phyloP scores from a whole-genome alignment of 2,888 invertebrate genomes.

The Netelia virgata region DNA sequence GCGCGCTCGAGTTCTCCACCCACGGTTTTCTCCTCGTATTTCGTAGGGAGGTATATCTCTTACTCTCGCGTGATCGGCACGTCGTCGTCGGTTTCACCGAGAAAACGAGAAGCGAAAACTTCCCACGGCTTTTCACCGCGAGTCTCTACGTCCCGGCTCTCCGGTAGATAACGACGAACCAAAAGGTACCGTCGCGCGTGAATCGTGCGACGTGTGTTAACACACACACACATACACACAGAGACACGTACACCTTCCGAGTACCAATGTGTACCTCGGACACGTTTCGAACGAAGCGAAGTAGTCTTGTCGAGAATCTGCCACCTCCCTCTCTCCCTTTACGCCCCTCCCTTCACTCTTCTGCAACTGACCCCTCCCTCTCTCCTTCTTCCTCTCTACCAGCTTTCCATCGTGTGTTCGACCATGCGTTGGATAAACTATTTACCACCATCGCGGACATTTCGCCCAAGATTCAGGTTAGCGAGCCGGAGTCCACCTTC shows the following conservation, averaged over 20 bases:
- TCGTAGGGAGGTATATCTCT: background rate
- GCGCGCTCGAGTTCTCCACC: slow-evolving; percentile 54
- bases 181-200: slow-evolving; percentile 50
- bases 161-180: slow-evolving; percentile 54
- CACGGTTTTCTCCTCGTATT: slow-evolving; percentile 34
- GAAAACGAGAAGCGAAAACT: slow-evolving; percentile 56
- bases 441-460: slow-evolving; percentile 61
- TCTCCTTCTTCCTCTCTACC: background rate
- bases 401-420: slow-evolving; percentile 25
- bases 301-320: slow-evolving; percentile 56
- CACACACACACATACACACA: background rate
- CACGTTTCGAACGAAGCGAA: slow-evolving; percentile 12
- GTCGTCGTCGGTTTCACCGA: slow-evolving; percentile 25
- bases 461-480: slow-evolving; percentile 59
- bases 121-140: slow-evolving; percentile 61
- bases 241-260: slow-evolving; percentile 24
- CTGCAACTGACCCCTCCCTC: slow-evolving; percentile 35
- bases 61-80: slow-evolving; percentile 13
- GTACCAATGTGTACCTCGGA: background rate
- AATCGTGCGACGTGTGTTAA: slow-evolving; percentile 57
- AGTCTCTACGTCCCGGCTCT: slow-evolving; percentile 18
- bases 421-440: slow-evolving; percentile 61
- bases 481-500: slow-evolving; percentile 59
- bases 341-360: slow-evolving; percentile 11
- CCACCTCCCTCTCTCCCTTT: slow-evolving; percentile 39